A percentile compares a stretch with the other conserved stretches of the same genome.
Evolutionary conservation across 2,113 vertebrate genomes (phyloP).

Genomic region (Choloepus hoffmanni): DNA sequence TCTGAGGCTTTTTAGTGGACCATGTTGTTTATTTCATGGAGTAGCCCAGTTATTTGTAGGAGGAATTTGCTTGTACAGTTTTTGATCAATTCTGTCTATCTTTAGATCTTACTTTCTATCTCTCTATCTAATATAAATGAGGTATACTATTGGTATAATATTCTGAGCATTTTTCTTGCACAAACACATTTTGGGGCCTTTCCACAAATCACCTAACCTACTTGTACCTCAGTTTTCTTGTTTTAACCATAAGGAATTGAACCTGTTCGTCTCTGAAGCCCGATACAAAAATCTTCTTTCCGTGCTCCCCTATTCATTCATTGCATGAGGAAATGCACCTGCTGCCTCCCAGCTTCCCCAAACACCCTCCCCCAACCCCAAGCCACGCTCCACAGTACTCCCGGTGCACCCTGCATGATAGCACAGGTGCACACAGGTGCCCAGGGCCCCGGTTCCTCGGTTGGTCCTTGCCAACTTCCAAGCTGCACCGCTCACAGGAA

Average conservation of each 20-base stretch:
- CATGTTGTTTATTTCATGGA: rapidly evolving
- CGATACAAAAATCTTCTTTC: rapidly evolving
- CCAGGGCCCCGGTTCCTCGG: rapidly evolving
- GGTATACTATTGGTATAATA: rapidly evolving
- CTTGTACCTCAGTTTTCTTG: background rate
- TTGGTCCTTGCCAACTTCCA: background rate
- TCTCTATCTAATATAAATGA: too few species aligned
- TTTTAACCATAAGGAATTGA: too few species aligned
- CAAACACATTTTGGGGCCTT: background rate
- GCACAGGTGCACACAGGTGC: rapidly evolving
- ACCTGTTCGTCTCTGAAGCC: too few species aligned
- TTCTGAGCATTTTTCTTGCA: background rate
- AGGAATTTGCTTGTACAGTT: background rate
- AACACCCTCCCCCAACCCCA: background rate
- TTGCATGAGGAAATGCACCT: too few species aligned
- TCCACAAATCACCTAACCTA: too few species aligned
- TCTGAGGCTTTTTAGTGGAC: too few species aligned
- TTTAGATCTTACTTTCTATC: too few species aligned
- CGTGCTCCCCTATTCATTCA: rapidly evolving
- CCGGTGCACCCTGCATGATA: rapidly evolving
- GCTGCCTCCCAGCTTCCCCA: background rate
- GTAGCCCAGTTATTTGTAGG: background rate
- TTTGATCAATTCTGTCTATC: too few species aligned
- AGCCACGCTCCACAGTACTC: rapidly evolving
- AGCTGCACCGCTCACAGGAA: too few species aligned